These are phyloP conservation scores for Oryzias woworae DNA, from an alignment of 2,113 vertebrate species.

Conservation along the genomic window DNA sequence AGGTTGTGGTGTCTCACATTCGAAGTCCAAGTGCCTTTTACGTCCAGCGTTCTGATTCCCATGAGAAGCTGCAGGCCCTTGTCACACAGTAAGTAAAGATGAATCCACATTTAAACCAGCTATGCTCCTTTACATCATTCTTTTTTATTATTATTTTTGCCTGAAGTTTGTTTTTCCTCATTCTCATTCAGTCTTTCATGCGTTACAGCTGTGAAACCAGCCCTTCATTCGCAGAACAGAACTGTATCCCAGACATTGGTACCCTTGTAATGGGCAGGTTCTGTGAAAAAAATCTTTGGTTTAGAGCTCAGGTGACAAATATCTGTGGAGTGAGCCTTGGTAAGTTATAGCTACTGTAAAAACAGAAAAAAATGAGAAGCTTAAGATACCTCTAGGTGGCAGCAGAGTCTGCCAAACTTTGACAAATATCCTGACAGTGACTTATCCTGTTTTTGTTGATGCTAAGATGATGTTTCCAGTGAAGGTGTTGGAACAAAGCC, in stretches of 20 bases:
- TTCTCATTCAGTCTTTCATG: constrained; percentile 38
- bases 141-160: not conserved
- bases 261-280: constrained; percentile 68
- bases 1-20: constrained; percentile 71
- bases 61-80: constrained; percentile 50
- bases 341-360: constrained; percentile 29
- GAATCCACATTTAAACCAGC: constrained; percentile 15
- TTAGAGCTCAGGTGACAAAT: constrained; percentile 71
- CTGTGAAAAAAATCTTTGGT: constrained; percentile 66
- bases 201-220: constrained; percentile 51
- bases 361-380: constrained; percentile 8
- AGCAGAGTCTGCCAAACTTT: constrained; percentile 41
- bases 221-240: constrained; percentile 63
- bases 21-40: constrained; percentile 69
- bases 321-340: constrained; percentile 73
- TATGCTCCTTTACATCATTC: constrained; percentile 19
- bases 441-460: constrained; percentile 5
- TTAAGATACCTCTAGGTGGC: constrained; percentile 57
- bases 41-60: constrained; percentile 61
- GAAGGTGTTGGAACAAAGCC: constrained; percentile 4
- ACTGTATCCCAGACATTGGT: constrained; percentile 74
- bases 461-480: constrained; percentile 11
- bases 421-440: constrained; percentile 15
- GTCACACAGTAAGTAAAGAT: constrained; percentile 58
- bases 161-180: not conserved